Conservation (phyloP, 2,888 invertebrate species). For the Nysson spinosus region DNA sequence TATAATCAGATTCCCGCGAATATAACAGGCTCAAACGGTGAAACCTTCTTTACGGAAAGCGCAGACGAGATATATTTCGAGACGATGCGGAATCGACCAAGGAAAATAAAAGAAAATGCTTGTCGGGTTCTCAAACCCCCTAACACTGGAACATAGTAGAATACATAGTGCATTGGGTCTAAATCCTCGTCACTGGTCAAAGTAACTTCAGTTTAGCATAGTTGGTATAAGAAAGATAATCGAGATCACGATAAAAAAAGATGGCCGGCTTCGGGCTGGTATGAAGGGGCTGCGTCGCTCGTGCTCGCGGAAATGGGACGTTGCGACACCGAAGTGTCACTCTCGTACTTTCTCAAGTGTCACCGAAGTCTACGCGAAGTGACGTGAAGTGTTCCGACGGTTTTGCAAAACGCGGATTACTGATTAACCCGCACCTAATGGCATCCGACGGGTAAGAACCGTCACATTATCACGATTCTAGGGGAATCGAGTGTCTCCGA, state of each 20-base stretch:
- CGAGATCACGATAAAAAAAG: conserved; percentile 58
- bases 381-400: conserved; percentile 30
- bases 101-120: too few species aligned
- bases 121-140: too few species aligned
- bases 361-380: conserved; percentile 46
- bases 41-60: too few species aligned
- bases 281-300: conserved; percentile 65
- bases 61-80: too few species aligned
- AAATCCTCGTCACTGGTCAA: neutral
- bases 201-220: conserved; percentile 30
- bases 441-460: conserved; percentile 66
- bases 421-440: conserved; percentile 53
- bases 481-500: conserved; percentile 38
- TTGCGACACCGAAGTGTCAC: conserved; percentile 65
- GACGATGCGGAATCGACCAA: too few species aligned
- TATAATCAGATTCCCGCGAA: too few species aligned
- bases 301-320: conserved; percentile 67
- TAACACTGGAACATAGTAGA: too few species aligned
- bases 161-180: too few species aligned
- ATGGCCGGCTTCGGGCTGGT: conserved; percentile 68
- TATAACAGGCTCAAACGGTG: too few species aligned
- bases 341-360: conserved; percentile 58
- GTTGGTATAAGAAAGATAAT: conserved; percentile 30
- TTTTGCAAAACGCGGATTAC: conserved; percentile 8
- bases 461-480: conserved; percentile 21